phyloP scores from a whole-genome alignment of 2,888 invertebrate species.

The Leucoma salicis region DNA sequence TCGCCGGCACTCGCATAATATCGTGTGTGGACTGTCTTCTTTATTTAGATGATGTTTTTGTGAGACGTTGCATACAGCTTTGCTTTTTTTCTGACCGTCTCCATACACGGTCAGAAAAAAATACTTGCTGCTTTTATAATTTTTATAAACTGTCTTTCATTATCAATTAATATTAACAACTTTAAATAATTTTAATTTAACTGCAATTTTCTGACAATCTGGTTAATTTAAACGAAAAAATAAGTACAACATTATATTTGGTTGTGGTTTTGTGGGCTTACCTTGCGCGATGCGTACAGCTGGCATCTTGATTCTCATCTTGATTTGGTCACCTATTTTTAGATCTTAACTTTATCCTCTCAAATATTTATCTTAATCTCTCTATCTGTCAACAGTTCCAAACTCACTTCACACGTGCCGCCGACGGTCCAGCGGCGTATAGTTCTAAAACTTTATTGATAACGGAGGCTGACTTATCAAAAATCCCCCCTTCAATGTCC shows the following conservation, averaged over 20 bases:
- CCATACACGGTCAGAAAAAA: too few species aligned
- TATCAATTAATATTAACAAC: neutral
- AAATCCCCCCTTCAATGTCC: slow-evolving; percentile 62
- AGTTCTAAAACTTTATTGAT: slow-evolving; percentile 68
- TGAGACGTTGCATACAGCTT: slow-evolving; percentile 14
- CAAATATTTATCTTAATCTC: slow-evolving; percentile 70
- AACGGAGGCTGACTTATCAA: slow-evolving; percentile 63
- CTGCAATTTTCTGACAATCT: too few species aligned
- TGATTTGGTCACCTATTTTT: slow-evolving; percentile 85
- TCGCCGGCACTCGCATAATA: slow-evolving; percentile 42
- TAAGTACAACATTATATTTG: slow-evolving; percentile 4
- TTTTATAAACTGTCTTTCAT: neutral
- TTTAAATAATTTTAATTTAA: too few species aligned
- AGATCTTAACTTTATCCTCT: slow-evolving; percentile 68
- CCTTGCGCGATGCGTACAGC: slow-evolving; percentile 98
- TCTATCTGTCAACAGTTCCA: slow-evolving; percentile 64
- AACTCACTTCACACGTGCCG: slow-evolving; percentile 76
- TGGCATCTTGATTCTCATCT: slow-evolving; percentile 99
- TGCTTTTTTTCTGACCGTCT: too few species aligned
- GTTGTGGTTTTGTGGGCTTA: slow-evolving; percentile 72
- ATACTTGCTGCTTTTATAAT: neutral
- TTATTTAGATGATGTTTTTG: slow-evolving; percentile 49
- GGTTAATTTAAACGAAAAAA: too few species aligned
- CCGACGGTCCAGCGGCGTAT: slow-evolving; percentile 76
- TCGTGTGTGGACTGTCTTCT: slow-evolving; percentile 43